Percentiles rank a stretch among this genome's conserved stretches.
Conservation (phyloP, 2,113 vertebrate species). For the Rhynchomys soricoides region DNA sequence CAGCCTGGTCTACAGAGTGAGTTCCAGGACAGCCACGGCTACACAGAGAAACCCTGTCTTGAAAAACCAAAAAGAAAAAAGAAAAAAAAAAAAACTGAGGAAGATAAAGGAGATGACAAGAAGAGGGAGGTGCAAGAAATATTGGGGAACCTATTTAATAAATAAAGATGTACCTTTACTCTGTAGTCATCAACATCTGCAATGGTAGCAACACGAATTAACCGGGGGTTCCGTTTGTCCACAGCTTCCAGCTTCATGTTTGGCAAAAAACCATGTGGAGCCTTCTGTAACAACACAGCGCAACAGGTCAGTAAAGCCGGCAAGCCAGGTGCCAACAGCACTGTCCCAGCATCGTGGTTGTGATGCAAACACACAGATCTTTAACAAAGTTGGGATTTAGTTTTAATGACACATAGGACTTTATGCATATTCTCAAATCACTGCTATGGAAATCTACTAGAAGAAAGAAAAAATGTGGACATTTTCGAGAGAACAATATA, state of each 20-base stretch:
- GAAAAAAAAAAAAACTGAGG: neutral
- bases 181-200: conserved; percentile 80
- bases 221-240: conserved; percentile 78
- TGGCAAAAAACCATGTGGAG: conserved; percentile 81
- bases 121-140: neutral
- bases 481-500: neutral
- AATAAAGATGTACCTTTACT: conserved; percentile 74
- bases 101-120: neutral
- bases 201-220: conserved; percentile 76
- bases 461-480: neutral
- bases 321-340: neutral
- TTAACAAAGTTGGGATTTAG: neutral
- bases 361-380: neutral
- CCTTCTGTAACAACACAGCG: conserved; percentile 69
- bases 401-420: neutral
- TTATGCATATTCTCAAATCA: neutral
- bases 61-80: no score
- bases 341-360: neutral
- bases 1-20: no score
- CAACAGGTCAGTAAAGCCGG: neutral
- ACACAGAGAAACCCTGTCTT: no score
- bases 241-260: conserved; percentile 83
- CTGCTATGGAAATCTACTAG: neutral
- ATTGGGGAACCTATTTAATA: neutral
- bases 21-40: no score